Conservation (phyloP, 2,797 vertebrate species). For the Alosa sapidissima region DNA sequence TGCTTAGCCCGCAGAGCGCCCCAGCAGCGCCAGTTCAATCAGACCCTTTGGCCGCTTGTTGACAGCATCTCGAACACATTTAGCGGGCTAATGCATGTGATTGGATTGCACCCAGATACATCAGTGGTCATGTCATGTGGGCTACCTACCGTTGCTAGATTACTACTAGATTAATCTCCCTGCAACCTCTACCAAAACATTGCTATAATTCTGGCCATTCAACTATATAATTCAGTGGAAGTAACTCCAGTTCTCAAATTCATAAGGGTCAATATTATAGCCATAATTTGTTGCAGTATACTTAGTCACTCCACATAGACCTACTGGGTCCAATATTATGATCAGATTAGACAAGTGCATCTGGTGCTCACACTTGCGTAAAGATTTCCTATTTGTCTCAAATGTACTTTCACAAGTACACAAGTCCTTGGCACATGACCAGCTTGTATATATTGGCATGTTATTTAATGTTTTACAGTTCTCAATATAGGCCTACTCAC, state of each 20-base stretch:
- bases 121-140: conserved; percentile 5
- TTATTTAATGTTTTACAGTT: background rate
- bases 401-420: background rate
- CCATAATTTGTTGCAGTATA: background rate
- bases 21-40: background rate
- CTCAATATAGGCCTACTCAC: background rate
- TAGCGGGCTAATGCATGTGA: background rate
- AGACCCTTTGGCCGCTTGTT: background rate
- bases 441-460: background rate
- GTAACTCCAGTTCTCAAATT: background rate
- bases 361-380: background rate
- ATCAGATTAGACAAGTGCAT: background rate
- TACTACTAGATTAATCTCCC: background rate
- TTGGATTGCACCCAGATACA: background rate
- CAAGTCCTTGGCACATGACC: background rate
- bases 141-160: background rate
- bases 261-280: background rate
- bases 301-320: background rate
- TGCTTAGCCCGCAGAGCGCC: conserved; percentile 8
- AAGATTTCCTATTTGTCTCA: background rate
- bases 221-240: background rate
- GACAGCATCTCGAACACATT: background rate
- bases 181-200: background rate
- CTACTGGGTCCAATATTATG: background rate
- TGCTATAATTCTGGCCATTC: background rate